Evolutionary conservation across 1,140 invertebrate species (phyloP), one percentile per base, ranked within the genome.

Genomic region (Heterodera carotae): DNA sequence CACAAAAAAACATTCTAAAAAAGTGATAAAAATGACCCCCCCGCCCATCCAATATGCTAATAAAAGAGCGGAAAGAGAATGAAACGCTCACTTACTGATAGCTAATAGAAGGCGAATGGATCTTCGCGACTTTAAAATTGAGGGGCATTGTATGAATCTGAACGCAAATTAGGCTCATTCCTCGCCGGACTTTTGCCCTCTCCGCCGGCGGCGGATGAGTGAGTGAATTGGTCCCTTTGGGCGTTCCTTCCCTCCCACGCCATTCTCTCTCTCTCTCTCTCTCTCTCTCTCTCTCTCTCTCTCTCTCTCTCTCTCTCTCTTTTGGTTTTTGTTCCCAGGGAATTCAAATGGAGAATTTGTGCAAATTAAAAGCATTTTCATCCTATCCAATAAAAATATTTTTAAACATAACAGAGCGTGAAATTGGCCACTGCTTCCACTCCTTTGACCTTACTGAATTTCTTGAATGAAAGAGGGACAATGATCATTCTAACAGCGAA

Each of bases 401-500:
- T 25, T n/a, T 29, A 62, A 62, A 10, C n/a, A n/a, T 62, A 29
- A n/a, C n/a, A 62, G n/a, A n/a, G n/a, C n/a, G 29, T 29, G 29
- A 62, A 62, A 12, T 62, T 29, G n/a, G 8, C 22, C n/a, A 2
- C 6, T 62, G n/a, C 22, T n/a, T 62, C 22, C n/a, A n/a, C n/a
- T n/a, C n/a, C n/a, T n/a, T n/a, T n/a, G n/a, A n/a, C n/a, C n/a
- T n/a, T n/a, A n/a, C n/a, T n/a, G n/a, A 6, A n/a, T 66, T 0
- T 6, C n/a, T 7, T 66, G 62, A 66, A 29, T 66, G 10, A 34
- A 66, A 15, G 22, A 22, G 15, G 15, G n/a, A 48, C 29, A 33
- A 80, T 79, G 56, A 64, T 59, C 31, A 83, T 82, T 56, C 25
- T 83, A 15, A 82, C 80, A 64, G 81, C 69, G 53, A 83, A 78